Percentiles rank a stretch among this genome's conserved stretches.
Evolutionary conservation across 2,113 vertebrate genomes (phyloP).

Genomic region (Nycticorax nycticorax): DNA sequence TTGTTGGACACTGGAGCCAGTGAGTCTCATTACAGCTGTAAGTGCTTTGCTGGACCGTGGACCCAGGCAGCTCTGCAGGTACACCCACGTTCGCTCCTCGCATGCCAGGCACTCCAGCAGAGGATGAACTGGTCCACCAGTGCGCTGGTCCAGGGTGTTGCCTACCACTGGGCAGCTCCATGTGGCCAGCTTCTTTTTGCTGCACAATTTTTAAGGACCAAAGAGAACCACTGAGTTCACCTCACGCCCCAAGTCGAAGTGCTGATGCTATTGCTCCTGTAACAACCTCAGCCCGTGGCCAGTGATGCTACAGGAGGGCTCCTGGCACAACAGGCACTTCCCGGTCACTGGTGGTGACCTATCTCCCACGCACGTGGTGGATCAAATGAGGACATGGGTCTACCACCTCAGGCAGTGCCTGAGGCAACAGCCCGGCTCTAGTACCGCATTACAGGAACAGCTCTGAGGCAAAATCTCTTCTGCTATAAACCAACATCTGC

Average conservation of each 20-base stretch:
- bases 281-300: neutral
- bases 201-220: neutral
- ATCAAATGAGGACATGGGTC: neutral
- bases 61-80: neutral
- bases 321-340: neutral
- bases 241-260: neutral
- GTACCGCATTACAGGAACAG: neutral
- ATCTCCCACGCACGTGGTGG: fast-evolving
- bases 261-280: neutral
- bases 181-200: neutral
- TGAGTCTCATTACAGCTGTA: fast-evolving
- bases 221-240: neutral
- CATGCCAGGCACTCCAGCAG: neutral
- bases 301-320: neutral
- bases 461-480: neutral
- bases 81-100: fast-evolving
- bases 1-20: neutral
- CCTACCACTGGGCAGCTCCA: neutral
- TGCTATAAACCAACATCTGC: neutral
- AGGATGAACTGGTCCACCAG: neutral
- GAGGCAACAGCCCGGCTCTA: neutral
- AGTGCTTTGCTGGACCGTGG: neutral
- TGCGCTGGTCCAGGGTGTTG: neutral
- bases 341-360: neutral
- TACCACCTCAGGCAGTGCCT: neutral